Percentiles rank a stretch among this genome's conserved stretches.
phyloP scores from a whole-genome alignment of 2,797 vertebrate species.

The Danio albolineatus region DNA sequence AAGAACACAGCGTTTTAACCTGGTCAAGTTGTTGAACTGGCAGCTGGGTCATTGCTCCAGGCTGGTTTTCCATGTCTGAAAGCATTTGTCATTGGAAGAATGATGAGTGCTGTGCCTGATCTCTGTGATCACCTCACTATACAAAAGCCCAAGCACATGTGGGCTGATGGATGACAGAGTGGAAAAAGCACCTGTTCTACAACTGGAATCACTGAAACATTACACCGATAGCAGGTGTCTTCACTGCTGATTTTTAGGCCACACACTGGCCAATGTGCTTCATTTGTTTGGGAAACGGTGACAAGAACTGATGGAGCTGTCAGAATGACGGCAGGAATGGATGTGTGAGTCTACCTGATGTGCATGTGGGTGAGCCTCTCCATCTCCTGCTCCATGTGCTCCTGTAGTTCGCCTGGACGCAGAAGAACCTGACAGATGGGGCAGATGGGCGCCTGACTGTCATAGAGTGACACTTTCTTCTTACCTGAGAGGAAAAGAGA shows the following conservation, averaged over 20 bases:
- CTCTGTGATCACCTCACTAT: constrained; percentile 55
- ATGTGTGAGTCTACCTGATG: constrained; percentile 80
- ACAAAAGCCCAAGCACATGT: constrained; percentile 38
- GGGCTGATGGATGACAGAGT: constrained; percentile 57
- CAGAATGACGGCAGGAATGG: constrained; percentile 7
- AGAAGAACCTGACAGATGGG: constrained; percentile 98
- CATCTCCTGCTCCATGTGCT: constrained; percentile 98
- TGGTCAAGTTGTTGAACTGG: constrained; percentile 5
- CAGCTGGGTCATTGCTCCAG: constrained; percentile 11
- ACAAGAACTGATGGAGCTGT: constrained; percentile 38
- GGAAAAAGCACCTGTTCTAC: constrained; percentile 32
- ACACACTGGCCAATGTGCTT: constrained; percentile 32
- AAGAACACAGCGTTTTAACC: constrained; percentile 31
- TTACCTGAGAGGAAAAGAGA: constrained; percentile 83
- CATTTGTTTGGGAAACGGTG: constrained; percentile 24
- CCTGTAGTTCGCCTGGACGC: constrained; percentile 93
- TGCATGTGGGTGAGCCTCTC: constrained; percentile 92
- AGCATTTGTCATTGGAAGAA: constrained; percentile 33
- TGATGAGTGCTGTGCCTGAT: constrained; percentile 37
- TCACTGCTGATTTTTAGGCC: background rate
- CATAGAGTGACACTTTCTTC: constrained; percentile 95
- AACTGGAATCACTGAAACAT: constrained; percentile 9
- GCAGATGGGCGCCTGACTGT: constrained; percentile 97
- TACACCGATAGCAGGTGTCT: constrained; percentile 42
- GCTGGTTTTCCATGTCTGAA: constrained; percentile 31